These are phyloP conservation scores for Sebastes miniatus DNA, from an alignment of 2,797 vertebrate genomes.

Conservation along the genomic window DNA sequence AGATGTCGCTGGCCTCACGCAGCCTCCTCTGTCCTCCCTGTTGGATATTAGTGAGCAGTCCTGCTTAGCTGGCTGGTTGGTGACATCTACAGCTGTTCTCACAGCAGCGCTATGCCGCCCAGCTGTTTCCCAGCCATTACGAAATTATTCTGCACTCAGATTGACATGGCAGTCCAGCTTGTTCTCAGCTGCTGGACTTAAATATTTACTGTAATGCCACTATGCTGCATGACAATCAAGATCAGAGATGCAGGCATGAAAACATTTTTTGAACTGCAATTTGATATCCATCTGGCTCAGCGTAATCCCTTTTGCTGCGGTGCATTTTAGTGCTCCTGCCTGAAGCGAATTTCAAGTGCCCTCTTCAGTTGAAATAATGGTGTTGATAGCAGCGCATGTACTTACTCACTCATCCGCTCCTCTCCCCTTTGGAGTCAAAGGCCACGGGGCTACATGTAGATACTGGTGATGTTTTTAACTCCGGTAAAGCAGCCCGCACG, in stretches of 20 bases:
- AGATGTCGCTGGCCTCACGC: conserved; percentile 41
- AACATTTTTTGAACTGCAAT: conserved; percentile 62
- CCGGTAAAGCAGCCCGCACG: conserved; percentile 20
- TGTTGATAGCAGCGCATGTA: conserved; percentile 45
- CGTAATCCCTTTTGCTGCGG: conserved; percentile 72
- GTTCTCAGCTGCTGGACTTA: conserved; percentile 69
- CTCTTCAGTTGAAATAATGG: conserved; percentile 57
- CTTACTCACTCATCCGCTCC: conserved; percentile 52
- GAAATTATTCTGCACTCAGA: conserved; percentile 80
- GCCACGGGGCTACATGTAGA: conserved; percentile 41
- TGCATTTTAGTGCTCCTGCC: conserved; percentile 60
- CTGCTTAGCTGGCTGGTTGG: conserved; percentile 52
- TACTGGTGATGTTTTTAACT: conserved; percentile 45
- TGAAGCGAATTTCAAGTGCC: conserved; percentile 60
- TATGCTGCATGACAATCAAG: conserved; percentile 67
- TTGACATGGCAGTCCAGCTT: conserved; percentile 72
- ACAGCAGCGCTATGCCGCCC: conserved; percentile 62
- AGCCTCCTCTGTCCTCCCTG: conserved; percentile 38
- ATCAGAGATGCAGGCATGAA: conserved; percentile 62
- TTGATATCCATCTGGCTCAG: conserved; percentile 79
- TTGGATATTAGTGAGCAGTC: conserved; percentile 61
- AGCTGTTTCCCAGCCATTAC: conserved; percentile 83
- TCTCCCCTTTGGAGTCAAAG: conserved; percentile 35
- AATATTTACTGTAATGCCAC: conserved; percentile 78
- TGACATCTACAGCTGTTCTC: conserved; percentile 75